Base-by-base conservation (phyloP, 2,888 invertebrate species). In the Drosophila mimica region DNA sequence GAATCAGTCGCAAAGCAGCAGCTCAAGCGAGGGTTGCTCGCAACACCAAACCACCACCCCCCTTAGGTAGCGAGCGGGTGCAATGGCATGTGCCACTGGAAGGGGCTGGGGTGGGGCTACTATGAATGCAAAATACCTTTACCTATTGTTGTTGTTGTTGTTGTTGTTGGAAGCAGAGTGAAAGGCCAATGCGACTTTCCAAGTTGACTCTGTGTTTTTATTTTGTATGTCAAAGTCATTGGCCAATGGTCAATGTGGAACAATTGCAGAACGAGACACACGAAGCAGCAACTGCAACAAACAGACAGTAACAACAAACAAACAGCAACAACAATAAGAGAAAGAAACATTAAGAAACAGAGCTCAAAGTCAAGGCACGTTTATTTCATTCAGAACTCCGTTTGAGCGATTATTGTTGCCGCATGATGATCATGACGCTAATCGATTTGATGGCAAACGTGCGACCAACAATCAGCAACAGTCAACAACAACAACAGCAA, bases 211-310 rank as follows among this genome's bases (percentile, higher is more conserved):
- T 49, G 40, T 38, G 60, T 36, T 36, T 15, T 48, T 57, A 59
- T 69, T 88, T 85, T 88, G 74, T 85, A 76, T 85, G 85, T 85
- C 85, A 85, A 88, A 85, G 85, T 81, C 85, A 85, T 85, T 85
- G 79, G 72, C 70, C 78, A 78, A 56, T 74, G 82, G 77, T 82
- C 87, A 87, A 78, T 87, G 79, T 76, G 76, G 75, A 73, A 88
- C 79, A 77, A 74, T 81, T 81, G 81, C 11, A 38, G 38, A 84
- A 80, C 72, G 71, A 70, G 64, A 81, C 73, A 82, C 82, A 84
- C 79, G 68, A 74, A 46, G 1, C 30, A 52, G 17, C 17, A 28
- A n/a, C 15, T 25, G 9, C 53, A 20, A 28, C 15, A 13, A 52
- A 20, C 33, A 25, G 38, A 38, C 17, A 38, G 38, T 11, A 43